phyloP scores from a whole-genome alignment of 2,888 invertebrate species.

The Panzeria rudis region DNA sequence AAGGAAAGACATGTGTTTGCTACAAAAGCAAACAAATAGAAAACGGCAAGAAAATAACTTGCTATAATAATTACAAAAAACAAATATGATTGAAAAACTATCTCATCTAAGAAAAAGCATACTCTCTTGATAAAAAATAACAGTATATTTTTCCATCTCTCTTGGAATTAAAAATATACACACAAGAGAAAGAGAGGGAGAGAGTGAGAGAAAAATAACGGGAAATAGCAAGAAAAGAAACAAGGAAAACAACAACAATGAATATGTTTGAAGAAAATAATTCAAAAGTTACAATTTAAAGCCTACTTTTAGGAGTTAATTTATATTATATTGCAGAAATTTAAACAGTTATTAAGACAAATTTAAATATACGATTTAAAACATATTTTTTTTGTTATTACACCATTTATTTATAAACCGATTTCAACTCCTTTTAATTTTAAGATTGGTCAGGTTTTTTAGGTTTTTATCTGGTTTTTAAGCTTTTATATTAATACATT shows the following conservation, averaged over 20 bases:
- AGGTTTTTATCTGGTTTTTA: no score
- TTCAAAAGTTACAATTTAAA: constrained; percentile 23
- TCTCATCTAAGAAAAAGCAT: not conserved
- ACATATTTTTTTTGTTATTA: no score
- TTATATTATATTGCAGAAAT: not conserved
- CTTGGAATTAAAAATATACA: not conserved
- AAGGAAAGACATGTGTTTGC: constrained; percentile 38
- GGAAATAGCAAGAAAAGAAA: constrained; percentile 22
- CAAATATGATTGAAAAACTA: not conserved
- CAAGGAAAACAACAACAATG: not conserved
- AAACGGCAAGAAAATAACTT: not conserved
- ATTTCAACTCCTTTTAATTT: no score
- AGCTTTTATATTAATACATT: no score
- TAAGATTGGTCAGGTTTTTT: no score
- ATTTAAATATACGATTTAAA: no score
- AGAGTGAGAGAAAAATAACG: constrained; percentile 25
- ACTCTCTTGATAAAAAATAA: constrained; percentile 9
- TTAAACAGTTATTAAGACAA: no score
- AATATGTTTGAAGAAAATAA: not conserved
- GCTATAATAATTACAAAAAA: constrained; percentile 41
- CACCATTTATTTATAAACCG: no score
- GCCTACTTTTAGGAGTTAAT: constrained; percentile 41
- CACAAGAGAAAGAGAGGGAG: not conserved
- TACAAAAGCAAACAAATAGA: constrained; percentile 5
- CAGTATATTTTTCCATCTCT: not conserved